Base-by-base conservation (phyloP, 2,888 invertebrate genomes). In the Sinodicranocentrus sp. region DNA sequence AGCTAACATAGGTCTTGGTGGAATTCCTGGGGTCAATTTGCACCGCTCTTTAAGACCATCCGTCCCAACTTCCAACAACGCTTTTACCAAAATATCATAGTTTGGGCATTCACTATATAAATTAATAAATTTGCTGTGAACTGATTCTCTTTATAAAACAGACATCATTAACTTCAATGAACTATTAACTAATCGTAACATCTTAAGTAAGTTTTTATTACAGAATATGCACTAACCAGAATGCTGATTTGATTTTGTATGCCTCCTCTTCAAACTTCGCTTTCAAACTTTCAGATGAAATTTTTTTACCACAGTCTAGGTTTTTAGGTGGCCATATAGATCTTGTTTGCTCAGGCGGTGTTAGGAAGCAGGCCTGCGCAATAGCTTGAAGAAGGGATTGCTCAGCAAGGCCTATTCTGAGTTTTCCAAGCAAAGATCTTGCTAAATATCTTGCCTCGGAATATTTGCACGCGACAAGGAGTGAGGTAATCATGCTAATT, bases 1-100 rank as follows among this genome's bases (percentile, higher is more conserved):
- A 0, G 99, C 99, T 89, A 99, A 92, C 99, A 99, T 99, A 0
- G 99, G 99, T 90, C 98, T 97, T 86, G 99, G 92, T 13, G 99
- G 99, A 88, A 98, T 93, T 68, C 98, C 98, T 13, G 98, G 97
- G 23, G 95, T 94, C 78, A 99, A 93, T 89, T 95, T 95, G 91
- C 99, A 99, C 89, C 94, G 93, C 43, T 93, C 91, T 0, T 95
- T 94, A 76, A 99, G 92, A 43, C 93, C 93, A 8, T 92, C 91
- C 5, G 96, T 92, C 0, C 98, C 98, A 89, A 95, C 93, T 89
- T 93, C 91, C 82, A 98, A 90, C 59, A 99, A 90, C 10, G 94
- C 94, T 0, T 95, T 94, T 75, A 99, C 92, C 15, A 99, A 93
- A 89, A 93, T 92, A 89, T 96, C 95, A 91, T 97, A 99, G 91